Evolutionary conservation across 2,888 invertebrate species (phyloP), one percentile per base, ranked within the genome.

Genomic region (Anoplius nigerrimus): DNA sequence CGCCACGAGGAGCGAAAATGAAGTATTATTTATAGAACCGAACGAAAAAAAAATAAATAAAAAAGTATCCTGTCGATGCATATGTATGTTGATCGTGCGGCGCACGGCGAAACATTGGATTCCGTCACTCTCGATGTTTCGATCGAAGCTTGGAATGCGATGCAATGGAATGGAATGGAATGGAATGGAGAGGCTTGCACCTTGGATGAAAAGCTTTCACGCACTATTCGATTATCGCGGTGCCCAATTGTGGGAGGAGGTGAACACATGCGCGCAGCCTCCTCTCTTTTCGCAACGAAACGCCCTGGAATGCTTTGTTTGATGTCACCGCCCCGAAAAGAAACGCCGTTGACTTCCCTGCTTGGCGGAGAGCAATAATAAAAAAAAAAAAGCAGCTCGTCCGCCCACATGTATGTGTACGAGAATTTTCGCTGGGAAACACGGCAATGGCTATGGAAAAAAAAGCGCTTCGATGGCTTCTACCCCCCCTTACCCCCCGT

Each of bases 61-160:
- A 22, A 58, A 59, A 15, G 13, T 15, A 20, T 6, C 42, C 45
- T 42, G 42, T 42, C 24, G 8, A 56, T 5, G 20, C 27, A 55
- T 42, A 56, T 11, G n/a, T 43, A 22, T 53, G 22, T 43, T 18
- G 16, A 42, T 53, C 18, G 16, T 18, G 18, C 15, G 42, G 22
- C 43, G 15, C 58, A 46, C 22, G 3, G 48, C 42, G 27, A 62
- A 42, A 61, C 15, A 58, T 46, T 58, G 58, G 58, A 56, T 56
- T 27, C 45, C 67, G 60, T 70, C 66, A 62, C 48, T 69, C 54
- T 65, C 62, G 63, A 52, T 62, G 74, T 72, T 73, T 73, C 68
- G 71, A 74, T 74, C 72, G 69, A 57, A 79, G 79, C 79, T 79
- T 79, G 79, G 77, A 79, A 79, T 79, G 79, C 69, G 70, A 69